A percentile compares a stretch with the other conserved stretches of the same genome.
These are phyloP conservation scores for Stenichneumon culpator DNA, from an alignment of 2,888 invertebrate genomes.

Conservation along the genomic window DNA sequence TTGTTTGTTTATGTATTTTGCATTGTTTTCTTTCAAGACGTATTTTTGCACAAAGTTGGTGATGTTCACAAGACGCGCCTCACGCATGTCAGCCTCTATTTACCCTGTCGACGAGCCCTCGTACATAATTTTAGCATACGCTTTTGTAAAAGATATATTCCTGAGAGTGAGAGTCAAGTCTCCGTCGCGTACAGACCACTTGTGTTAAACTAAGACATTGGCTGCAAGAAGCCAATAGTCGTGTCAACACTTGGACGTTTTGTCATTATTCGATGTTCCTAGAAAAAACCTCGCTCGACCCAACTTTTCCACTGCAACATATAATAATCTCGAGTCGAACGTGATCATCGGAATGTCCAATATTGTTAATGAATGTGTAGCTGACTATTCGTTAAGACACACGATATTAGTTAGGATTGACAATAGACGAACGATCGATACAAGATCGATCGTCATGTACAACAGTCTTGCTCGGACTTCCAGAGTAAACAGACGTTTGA, in stretches of 20 bases:
- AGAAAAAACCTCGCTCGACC: constrained; percentile 24
- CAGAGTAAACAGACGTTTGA: no score
- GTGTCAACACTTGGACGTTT: constrained; percentile 71
- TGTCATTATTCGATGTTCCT: constrained; percentile 60
- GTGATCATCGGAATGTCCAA: not conserved
- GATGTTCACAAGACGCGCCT: not conserved
- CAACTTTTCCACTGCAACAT: not conserved
- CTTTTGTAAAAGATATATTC: constrained; percentile 57
- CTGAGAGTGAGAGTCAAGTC: constrained; percentile 6
- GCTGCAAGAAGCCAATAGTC: constrained; percentile 58
- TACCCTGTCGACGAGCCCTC: constrained; percentile 68
- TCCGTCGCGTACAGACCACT: constrained; percentile 3
- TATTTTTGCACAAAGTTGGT: not conserved
- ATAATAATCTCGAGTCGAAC: not conserved
- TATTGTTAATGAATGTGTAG: no score
- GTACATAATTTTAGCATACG: constrained; percentile 73
- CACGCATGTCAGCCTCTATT: constrained; percentile 49
- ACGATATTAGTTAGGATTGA: no score
- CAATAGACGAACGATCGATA: no score
- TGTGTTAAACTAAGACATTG: not conserved
- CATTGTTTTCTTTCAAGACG: not conserved
- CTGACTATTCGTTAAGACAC: no score
- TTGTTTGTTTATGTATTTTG: not conserved
- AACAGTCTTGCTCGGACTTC: no score
- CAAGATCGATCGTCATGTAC: no score